A percentile compares a stretch with the other conserved stretches of the same genome.
Conservation (phyloP, 2,113 vertebrate species). For the Heptranchias perlo region DNA sequence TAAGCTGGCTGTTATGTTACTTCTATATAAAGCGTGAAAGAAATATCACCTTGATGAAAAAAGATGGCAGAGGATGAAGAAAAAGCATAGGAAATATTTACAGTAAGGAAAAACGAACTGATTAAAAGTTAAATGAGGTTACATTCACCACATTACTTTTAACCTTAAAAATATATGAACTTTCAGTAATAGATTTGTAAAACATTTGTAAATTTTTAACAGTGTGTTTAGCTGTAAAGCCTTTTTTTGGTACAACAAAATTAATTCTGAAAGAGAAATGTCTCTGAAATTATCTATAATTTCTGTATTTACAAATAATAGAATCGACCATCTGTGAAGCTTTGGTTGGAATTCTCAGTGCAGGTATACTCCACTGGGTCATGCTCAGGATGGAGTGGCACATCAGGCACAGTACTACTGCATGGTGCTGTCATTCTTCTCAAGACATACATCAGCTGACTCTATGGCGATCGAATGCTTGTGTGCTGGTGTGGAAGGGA, state of each 20-base stretch:
- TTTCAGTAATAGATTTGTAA: no score
- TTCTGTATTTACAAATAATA: background rate
- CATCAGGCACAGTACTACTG: background rate
- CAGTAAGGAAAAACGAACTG: background rate
- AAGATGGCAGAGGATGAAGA: background rate
- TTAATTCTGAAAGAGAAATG: background rate
- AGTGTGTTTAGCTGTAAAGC: background rate
- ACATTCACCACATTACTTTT: background rate
- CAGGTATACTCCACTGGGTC: background rate
- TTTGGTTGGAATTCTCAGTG: background rate
- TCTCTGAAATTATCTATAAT: background rate
- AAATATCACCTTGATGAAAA: background rate
- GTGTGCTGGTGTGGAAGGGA: background rate
- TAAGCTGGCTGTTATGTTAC: background rate
- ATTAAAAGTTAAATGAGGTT: background rate
- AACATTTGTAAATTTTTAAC: background rate
- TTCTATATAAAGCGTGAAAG: background rate
- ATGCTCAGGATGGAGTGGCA: background rate
- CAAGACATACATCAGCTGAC: background rate
- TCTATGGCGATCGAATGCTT: background rate
- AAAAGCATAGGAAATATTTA: background rate
- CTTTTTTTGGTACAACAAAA: background rate
- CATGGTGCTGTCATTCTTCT: background rate
- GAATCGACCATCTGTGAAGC: background rate
- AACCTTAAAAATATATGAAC: background rate